Evolutionary conservation across 2,113 vertebrate genomes (phyloP).

Genomic region (Corynorhinus townsendii): DNA sequence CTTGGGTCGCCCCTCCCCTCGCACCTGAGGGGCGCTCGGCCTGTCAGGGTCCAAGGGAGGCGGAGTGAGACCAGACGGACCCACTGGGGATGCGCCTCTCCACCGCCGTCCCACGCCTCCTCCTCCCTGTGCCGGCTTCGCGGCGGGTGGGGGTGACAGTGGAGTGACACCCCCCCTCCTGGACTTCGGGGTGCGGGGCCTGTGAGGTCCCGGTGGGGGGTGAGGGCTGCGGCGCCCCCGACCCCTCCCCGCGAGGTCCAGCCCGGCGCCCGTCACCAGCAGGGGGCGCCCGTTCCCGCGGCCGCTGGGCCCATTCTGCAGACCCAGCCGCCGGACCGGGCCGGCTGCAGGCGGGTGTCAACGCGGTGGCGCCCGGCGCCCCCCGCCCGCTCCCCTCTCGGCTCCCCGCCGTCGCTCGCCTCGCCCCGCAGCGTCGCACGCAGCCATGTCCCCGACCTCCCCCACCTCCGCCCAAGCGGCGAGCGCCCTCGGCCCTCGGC

Average conservation of each 20-base stretch:
- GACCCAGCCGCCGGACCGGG: not conserved
- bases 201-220: not conserved
- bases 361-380: not conserved
- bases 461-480: not conserved
- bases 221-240: not conserved
- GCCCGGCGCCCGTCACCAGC: not conserved
- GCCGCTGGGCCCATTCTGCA: conserved; percentile 49
- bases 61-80: not conserved
- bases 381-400: conserved; percentile 13
- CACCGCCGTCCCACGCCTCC: not conserved
- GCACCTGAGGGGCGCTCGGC: not conserved
- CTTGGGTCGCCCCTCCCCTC: not conserved
- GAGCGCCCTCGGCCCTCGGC: not conserved
- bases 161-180: not conserved
- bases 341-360: not conserved
- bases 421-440: not conserved
- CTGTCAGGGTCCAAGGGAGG: not conserved
- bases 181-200: not conserved
- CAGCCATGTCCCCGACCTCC: not conserved
- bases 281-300: conserved; percentile 49
- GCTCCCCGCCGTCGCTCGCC: conserved; percentile 2
- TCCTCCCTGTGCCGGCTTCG: not conserved
- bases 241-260: not conserved
- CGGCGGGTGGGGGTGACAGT: not conserved
- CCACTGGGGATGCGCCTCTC: not conserved